These are phyloP conservation scores for Danionella cerebrum DNA, from an alignment of 2,113 vertebrate genomes.

Conservation along the genomic window DNA sequence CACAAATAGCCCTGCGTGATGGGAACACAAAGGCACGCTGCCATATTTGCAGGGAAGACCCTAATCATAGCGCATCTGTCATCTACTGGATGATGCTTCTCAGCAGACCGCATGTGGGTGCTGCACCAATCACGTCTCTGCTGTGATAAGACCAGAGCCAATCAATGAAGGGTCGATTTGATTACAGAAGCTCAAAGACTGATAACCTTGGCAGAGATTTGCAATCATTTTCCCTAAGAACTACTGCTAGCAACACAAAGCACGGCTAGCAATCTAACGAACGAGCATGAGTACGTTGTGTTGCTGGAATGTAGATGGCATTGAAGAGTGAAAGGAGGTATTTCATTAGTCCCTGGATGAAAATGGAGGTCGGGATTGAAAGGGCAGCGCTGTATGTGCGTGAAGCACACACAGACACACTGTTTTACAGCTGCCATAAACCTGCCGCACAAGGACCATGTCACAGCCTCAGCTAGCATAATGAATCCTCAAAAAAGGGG, in stretches of 20 bases:
- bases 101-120: conserved; percentile 23
- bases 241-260: neutral
- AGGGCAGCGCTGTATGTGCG: neutral
- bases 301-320: too few relatives aligned
- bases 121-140: conserved; percentile 13
- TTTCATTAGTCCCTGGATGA: conserved; percentile 23
- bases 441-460: conserved; percentile 37
- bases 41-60: conserved; percentile 32
- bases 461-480: conserved; percentile 38
- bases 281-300: neutral
- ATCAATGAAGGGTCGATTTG: conserved; percentile 5
- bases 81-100: conserved; percentile 24
- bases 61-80: conserved; percentile 39
- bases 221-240: neutral
- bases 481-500: conserved; percentile 52
- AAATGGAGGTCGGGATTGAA: conserved; percentile 29
- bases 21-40: conserved; percentile 26
- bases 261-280: neutral
- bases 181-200: neutral
- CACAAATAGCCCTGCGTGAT: conserved; percentile 18
- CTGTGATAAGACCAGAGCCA: neutral
- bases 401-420: neutral
- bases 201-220: conserved; percentile 7
- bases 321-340: conserved; percentile 1
- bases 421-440: neutral